These are phyloP conservation scores for Phyllotreta striolata DNA, from an alignment of 2,888 invertebrate species.

Conservation along the genomic window DNA sequence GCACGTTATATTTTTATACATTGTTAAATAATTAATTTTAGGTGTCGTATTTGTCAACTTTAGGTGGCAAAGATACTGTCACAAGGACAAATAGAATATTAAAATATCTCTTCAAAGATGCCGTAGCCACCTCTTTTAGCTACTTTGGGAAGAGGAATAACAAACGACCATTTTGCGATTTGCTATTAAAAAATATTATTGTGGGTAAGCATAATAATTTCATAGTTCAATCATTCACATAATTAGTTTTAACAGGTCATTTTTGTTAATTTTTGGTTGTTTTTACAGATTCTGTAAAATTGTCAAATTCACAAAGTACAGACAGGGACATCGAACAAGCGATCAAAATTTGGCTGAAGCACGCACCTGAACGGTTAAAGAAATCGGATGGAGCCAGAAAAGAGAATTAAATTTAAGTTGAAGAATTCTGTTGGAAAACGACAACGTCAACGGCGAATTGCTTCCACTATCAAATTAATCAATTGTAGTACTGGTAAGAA, in stretches of 20 bases:
- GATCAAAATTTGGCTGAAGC: conserved; percentile 7
- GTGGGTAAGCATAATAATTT: background rate
- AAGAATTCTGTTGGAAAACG: background rate
- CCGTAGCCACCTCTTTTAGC: conserved; percentile 22
- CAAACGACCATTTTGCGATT: conserved; percentile 21
- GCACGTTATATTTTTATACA: background rate
- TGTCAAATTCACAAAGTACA: background rate
- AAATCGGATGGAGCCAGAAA: conserved; percentile 8
- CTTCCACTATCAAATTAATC: too few species aligned
- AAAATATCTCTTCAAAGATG: conserved; percentile 19
- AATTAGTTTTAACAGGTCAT: background rate
- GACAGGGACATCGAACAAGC: conserved; percentile 4
- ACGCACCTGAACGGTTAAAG: conserved; percentile 9
- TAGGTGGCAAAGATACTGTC: conserved; percentile 9
- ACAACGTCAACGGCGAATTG: too few species aligned
- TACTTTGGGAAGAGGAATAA: conserved; percentile 21
- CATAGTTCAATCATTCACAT: too few species aligned
- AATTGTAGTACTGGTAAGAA: too few species aligned
- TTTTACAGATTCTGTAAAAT: conserved; percentile 6
- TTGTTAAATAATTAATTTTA: conserved; percentile 1
- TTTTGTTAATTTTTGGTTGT: background rate
- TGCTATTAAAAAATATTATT: conserved; percentile 10
- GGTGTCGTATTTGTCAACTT: conserved; percentile 20
- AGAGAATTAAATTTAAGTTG: conserved; percentile 11
- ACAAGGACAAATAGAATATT: conserved; percentile 25